These are phyloP conservation scores for Telmatochromis brachygnathus DNA, from an alignment of 2,113 vertebrate genomes.

Conservation along the genomic window DNA sequence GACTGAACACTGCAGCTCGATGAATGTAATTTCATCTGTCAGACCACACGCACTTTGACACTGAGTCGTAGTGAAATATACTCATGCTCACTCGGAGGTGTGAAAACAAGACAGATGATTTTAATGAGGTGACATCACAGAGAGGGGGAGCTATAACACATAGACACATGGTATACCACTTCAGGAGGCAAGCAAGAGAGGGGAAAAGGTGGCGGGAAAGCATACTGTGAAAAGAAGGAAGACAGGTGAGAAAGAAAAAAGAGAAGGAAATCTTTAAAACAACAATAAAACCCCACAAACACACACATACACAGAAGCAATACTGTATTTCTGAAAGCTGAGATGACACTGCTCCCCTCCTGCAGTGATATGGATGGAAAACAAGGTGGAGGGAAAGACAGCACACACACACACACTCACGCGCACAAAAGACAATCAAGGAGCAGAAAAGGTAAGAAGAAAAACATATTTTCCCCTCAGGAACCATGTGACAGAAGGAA, in stretches of 20 bases:
- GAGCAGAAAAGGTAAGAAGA: neutral
- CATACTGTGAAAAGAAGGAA: constrained; percentile 12
- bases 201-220: neutral
- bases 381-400: neutral
- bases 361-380: neutral
- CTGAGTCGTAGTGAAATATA: neutral
- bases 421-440: neutral
- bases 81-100: neutral
- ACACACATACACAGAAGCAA: neutral
- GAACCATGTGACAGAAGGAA: neutral
- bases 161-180: neutral
- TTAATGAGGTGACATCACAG: constrained; percentile 27
- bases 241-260: neutral
- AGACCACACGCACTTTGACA: neutral
- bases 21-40: neutral
- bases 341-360: neutral
- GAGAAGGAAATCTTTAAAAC: neutral
- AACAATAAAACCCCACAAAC: neutral
- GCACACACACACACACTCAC: neutral
- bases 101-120: constrained; percentile 25
- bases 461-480: neutral
- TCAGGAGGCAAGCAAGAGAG: neutral
- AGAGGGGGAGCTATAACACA: neutral
- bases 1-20: neutral
- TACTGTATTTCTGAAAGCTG: neutral